These are phyloP conservation scores for Noctua pronuba DNA, from an alignment of 2,888 invertebrate genomes.

Conservation along the genomic window DNA sequence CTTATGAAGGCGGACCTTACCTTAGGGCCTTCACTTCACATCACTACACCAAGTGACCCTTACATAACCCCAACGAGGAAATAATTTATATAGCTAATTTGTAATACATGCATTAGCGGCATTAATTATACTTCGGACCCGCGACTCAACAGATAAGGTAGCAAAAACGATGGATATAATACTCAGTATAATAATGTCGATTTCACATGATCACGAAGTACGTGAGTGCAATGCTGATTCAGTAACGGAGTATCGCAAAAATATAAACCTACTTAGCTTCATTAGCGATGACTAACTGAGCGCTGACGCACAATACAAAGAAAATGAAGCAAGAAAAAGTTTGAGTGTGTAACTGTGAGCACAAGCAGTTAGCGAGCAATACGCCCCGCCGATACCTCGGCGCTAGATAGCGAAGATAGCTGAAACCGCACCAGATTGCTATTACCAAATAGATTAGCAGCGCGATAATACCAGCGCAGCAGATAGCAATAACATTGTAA, in stretches of 20 bases:
- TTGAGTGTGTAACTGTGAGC: constrained; percentile 39
- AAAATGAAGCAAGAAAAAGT: constrained; percentile 56
- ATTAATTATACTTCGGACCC: constrained; percentile 13
- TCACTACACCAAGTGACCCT: constrained; percentile 14
- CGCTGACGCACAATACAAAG: constrained; percentile 63
- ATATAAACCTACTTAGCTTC: constrained; percentile 60
- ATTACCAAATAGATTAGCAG: constrained; percentile 40
- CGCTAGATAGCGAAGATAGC: constrained; percentile 19
- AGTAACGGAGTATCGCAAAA: constrained; percentile 60
- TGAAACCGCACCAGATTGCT: constrained; percentile 12
- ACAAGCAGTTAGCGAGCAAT: constrained; percentile 29
- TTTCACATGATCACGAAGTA: constrained; percentile 50
- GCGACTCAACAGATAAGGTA: constrained; percentile 16
- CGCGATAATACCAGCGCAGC: constrained; percentile 38
- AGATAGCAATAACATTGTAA: constrained; percentile 30
- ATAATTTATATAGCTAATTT: constrained; percentile 26
- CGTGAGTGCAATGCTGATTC: constrained; percentile 63
- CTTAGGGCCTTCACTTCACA: background rate
- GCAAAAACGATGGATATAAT: constrained; percentile 32
- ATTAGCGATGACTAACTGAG: constrained; percentile 64
- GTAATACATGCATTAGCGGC: constrained; percentile 24
- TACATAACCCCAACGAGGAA: constrained; percentile 24
- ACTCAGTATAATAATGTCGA: constrained; percentile 24
- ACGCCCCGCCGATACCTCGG: constrained; percentile 10
- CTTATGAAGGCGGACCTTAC: constrained; percentile 7